Evolutionary conservation across 2,797 vertebrate species (phyloP).

Genomic region (Lindbergichthys nudifrons): DNA sequence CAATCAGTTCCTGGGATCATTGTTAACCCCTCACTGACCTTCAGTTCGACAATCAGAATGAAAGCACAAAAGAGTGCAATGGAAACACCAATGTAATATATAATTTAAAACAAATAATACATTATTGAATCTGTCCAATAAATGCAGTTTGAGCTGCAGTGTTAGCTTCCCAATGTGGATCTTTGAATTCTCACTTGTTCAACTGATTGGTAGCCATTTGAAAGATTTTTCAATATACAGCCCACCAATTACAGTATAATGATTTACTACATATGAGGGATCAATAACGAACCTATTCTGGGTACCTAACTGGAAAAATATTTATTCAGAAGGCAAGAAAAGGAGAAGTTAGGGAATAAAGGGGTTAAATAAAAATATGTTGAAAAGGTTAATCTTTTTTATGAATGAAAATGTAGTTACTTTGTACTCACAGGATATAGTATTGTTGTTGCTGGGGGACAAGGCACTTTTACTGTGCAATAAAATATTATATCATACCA

Average conservation of each 20-base stretch:
- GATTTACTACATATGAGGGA: neutral
- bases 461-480: too few species aligned
- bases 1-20: slow-evolving; percentile 22
- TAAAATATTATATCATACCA: too few species aligned
- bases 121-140: neutral
- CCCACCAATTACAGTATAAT: neutral
- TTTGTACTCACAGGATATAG: too few species aligned
- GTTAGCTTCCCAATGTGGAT: neutral
- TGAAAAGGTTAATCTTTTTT: too few species aligned
- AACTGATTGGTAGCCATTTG: neutral
- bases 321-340: too few species aligned
- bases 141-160: slow-evolving; percentile 5
- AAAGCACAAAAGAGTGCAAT: slow-evolving; percentile 11
- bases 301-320: too few species aligned
- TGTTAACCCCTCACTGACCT: slow-evolving; percentile 31
- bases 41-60: slow-evolving; percentile 10
- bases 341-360: too few species aligned
- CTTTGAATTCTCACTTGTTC: neutral
- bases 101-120: neutral
- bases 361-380: too few species aligned
- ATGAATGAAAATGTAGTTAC: too few species aligned
- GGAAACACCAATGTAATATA: neutral
- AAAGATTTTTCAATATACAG: neutral
- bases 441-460: too few species aligned
- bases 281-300: neutral